Evolutionary conservation across 1,140 invertebrate genomes (phyloP).

Genomic region (Platyura marginata): DNA sequence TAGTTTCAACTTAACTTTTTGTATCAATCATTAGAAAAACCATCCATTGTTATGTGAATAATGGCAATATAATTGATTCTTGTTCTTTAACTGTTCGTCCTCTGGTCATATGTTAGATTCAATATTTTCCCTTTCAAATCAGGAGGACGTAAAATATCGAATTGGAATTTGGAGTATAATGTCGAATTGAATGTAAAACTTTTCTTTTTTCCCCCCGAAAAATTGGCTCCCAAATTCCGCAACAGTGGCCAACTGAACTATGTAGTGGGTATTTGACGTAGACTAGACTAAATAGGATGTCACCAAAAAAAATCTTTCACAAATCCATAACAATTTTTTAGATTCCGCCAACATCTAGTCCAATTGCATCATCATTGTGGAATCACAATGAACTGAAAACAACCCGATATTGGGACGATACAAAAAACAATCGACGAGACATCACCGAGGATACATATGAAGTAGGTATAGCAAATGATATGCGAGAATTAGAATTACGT

Average conservation of each 20-base stretch:
- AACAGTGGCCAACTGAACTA: too few species aligned
- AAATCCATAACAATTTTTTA: neutral
- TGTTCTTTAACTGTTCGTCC: too few species aligned
- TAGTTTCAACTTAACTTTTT: too few species aligned
- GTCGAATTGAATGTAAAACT: neutral
- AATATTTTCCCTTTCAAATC: too few species aligned
- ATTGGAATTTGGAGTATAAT: too few species aligned
- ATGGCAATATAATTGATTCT: too few species aligned
- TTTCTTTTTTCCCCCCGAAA: neutral
- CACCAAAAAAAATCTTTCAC: too few species aligned
- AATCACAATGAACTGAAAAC: neutral
- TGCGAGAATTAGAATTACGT: conserved; percentile 41
- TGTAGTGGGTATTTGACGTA: too few species aligned
- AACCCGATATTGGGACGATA: neutral
- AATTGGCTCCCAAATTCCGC: neutral
- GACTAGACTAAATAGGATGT: neutral
- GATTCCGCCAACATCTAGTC: neutral
- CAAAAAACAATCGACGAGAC: neutral
- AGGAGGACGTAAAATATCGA: too few species aligned
- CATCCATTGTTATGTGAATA: too few species aligned
- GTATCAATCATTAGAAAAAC: too few species aligned
- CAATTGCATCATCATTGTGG: conserved; percentile 1
- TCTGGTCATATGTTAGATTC: too few species aligned
- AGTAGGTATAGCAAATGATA: conserved; percentile 44
- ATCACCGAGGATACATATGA: conserved; percentile 41